Evolutionary conservation across 2,888 invertebrate genomes (phyloP).

Genomic region (Hypomecis atomaria): DNA sequence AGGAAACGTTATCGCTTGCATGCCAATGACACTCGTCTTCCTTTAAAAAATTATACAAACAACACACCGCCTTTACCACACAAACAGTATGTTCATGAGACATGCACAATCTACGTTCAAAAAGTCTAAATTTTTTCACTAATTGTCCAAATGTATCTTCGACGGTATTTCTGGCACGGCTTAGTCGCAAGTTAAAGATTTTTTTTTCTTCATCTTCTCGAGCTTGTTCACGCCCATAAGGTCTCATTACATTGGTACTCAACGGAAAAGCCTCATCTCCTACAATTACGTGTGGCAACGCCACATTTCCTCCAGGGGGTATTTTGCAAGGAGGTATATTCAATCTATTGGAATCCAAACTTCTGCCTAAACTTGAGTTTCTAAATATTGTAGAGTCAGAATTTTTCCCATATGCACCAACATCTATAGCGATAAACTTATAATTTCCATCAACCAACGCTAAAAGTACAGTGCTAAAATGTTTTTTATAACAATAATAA

Average conservation of each 20-base stretch:
- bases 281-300: slow-evolving; percentile 22
- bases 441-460: background rate
- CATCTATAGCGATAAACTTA: too few species aligned
- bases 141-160: slow-evolving; percentile 36
- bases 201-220: slow-evolving; percentile 24
- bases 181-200: slow-evolving; percentile 33
- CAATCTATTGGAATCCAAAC: too few species aligned
- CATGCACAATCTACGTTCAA: slow-evolving; percentile 21
- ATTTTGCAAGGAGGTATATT: slow-evolving; percentile 2
- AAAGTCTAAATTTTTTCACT: slow-evolving; percentile 25
- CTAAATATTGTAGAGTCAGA: slow-evolving; percentile 5
- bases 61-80: slow-evolving; percentile 25
- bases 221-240: background rate
- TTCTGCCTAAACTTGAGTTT: too few species aligned
- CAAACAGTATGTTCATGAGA: slow-evolving; percentile 10
- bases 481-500: too few species aligned
- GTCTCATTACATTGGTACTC: slow-evolving; percentile 28
- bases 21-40: too few species aligned
- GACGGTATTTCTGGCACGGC: slow-evolving; percentile 31
- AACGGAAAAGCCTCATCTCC: slow-evolving; percentile 26
- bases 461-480: too few species aligned
- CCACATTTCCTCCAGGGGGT: slow-evolving; percentile 16
- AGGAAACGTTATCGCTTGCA: too few species aligned
- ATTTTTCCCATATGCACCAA: too few species aligned
- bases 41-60: slow-evolving; percentile 21